Percentiles rank a stretch among this genome's conserved stretches.
Evolutionary conservation across 2,797 vertebrate species (phyloP).

Genomic region (Anas bahamensis): DNA sequence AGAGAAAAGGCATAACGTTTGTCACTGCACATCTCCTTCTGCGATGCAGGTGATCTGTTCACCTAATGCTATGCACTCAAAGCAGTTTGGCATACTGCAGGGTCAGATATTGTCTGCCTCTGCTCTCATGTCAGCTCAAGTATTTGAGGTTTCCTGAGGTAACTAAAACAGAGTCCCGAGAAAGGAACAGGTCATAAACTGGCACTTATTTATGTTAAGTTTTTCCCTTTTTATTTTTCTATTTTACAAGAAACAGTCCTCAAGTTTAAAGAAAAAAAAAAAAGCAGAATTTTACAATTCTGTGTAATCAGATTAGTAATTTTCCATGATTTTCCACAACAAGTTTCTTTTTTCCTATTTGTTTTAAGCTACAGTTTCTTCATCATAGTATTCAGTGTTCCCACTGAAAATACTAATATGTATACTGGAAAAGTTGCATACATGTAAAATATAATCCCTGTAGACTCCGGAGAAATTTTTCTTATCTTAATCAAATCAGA

Average conservation of each 20-base stretch:
- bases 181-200: not conserved
- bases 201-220: not conserved
- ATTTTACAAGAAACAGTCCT: not conserved
- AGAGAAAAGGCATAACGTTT: not conserved
- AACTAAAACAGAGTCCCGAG: not conserved
- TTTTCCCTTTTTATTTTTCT: not conserved
- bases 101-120: not conserved
- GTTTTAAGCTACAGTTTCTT: not conserved
- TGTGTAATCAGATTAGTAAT: not conserved
- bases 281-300: not conserved
- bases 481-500: not conserved
- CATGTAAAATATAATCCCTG: not conserved
- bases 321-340: not conserved
- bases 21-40: not conserved
- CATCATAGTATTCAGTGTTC: not conserved
- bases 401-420: not conserved
- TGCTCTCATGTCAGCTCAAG: not conserved
- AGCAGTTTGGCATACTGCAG: not conserved
- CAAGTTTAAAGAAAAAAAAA: not conserved
- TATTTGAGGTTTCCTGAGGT: not conserved
- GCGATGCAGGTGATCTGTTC: not conserved
- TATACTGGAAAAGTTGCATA: not conserved
- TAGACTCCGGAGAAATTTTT: not conserved
- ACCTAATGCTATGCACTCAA: not conserved
- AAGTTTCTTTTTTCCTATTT: not conserved